Evolutionary conservation across 2,797 vertebrate genomes (phyloP).

Genomic region (Protonibea diacanthus): DNA sequence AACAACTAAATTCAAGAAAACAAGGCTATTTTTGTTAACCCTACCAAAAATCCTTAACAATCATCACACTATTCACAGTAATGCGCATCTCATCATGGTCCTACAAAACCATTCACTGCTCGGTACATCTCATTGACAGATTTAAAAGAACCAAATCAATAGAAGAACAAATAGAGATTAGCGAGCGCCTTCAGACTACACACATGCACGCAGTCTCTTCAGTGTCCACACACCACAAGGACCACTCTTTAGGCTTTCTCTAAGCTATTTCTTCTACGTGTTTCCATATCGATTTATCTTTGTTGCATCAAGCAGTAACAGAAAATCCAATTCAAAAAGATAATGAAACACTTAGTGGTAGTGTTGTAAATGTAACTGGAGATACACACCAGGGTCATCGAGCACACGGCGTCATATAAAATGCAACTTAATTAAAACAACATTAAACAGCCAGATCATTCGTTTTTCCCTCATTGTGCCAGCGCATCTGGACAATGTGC

Average conservation of each 20-base stretch:
- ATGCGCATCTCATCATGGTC: background rate
- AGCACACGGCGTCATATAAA: conserved; percentile 2
- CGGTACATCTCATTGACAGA: conserved; percentile 14
- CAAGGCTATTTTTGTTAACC: background rate
- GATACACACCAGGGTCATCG: background rate
- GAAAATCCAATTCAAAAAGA: background rate
- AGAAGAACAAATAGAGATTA: conserved; percentile 15
- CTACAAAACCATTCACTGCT: background rate
- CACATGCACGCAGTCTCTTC: background rate
- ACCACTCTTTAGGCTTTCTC: background rate
- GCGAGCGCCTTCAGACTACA: background rate
- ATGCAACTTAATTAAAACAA: background rate
- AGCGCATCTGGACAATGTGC: conserved; percentile 19
- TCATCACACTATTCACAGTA: background rate
- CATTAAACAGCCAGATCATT: conserved; percentile 14
- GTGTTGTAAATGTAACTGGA: background rate
- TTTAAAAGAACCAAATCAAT: conserved; percentile 30
- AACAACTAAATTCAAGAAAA: background rate
- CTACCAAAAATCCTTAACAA: background rate
- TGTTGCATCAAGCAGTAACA: background rate
- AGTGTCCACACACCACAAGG: background rate
- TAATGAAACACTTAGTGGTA: background rate
- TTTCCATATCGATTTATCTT: background rate
- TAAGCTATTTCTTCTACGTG: background rate
- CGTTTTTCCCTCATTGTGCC: background rate